Base-by-base conservation (phyloP, 2,797 vertebrate species). In the Halcyon badia region DNA sequence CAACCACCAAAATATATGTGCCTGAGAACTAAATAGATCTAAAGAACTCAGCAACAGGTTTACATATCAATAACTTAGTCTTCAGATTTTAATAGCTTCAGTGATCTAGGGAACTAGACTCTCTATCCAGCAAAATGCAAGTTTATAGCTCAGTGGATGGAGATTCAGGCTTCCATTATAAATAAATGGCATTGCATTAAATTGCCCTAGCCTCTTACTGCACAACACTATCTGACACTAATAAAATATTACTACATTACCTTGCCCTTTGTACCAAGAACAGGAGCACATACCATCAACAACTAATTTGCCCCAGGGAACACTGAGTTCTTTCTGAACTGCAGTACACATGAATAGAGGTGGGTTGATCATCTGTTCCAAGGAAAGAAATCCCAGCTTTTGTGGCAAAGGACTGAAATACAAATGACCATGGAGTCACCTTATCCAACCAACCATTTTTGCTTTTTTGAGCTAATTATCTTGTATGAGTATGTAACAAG, bases 11-110 rank as follows among this genome's bases (percentile, higher is more conserved):
- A 95, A 90, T 90, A 79, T 52, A 77, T 73, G 51, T 78, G 14
- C 58, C 62, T 39, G 42, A 83, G 51, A 83, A 46, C 42, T 46
- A 83, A 58, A 70, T 44, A 83, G 69, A 88, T 79, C 62, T 86
- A 60, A 91, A 86, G 42, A 83, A 58, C 37, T 89, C 39, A 91
- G 80, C 73, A 90, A 95, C 77, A 84, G 51, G 39, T 95, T 94
- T 93, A 44, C 66, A 77, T 93, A 94, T 88, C 89, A 93, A 94
- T 95, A 89, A 96, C 56, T 70, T 80, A 68, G 52, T 84, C 76
- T 91, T 83, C 61, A 84, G 60, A 93, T 96, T 89, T 97, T 96
- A 97, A 95, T 95, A 77, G 37, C n/a, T 76, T 79, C 61, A 89
- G 65, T 97, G 89, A 87, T 87, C 90, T 87, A 71, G 61, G 60